A percentile compares a stretch with the other conserved stretches of the same genome.
Conservation (phyloP, 2,113 vertebrate species). For the Stomatorhinus ivindoensis region DNA sequence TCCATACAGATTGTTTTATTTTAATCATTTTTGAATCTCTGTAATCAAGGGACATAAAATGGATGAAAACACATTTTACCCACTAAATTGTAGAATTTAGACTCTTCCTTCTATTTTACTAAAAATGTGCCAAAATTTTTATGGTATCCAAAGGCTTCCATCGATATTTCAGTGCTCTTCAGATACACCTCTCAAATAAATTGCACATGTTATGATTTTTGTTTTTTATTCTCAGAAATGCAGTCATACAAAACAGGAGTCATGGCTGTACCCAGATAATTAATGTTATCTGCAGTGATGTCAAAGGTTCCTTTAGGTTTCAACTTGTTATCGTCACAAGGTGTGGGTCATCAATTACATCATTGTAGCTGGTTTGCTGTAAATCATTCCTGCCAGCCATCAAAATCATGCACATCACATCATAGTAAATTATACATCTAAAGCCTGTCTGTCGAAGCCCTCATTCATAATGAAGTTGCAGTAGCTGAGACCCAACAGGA, state of each 20-base stretch:
- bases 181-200: not conserved
- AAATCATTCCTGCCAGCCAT: not conserved
- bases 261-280: not conserved
- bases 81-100: not conserved
- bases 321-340: not conserved
- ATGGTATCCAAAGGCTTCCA: not conserved
- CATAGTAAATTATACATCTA: not conserved
- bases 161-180: not conserved
- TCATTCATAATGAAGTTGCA: not conserved
- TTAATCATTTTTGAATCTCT: not conserved
- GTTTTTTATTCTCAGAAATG: not conserved
- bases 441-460: not conserved
- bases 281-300: not conserved
- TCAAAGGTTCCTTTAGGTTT: not conserved
- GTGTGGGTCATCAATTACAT: not conserved
- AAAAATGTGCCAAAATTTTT: not conserved
- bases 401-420: not conserved
- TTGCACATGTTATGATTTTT: not conserved
- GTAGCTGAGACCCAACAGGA: not conserved
- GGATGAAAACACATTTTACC: not conserved
- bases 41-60: not conserved
- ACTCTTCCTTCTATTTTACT: not conserved
- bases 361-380: not conserved
- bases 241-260: not conserved
- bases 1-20: not conserved